Evolutionary conservation across 2,797 vertebrate genomes (phyloP).

Genomic region (Molossus alvarezi): DNA sequence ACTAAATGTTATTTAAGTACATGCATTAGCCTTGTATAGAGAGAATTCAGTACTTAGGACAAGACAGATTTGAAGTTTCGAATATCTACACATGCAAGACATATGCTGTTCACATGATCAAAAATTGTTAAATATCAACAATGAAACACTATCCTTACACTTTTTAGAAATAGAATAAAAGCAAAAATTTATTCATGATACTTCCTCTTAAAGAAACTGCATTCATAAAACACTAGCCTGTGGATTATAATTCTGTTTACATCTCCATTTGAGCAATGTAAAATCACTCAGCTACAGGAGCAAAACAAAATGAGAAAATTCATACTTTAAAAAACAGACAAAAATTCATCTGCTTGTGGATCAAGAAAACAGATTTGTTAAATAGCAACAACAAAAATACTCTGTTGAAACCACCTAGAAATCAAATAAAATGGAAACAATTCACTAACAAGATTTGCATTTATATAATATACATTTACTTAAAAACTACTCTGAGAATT

Average conservation of each 20-base stretch:
- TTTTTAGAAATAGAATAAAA: not conserved
- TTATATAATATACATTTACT: not conserved
- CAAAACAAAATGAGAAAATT: conserved; percentile 13
- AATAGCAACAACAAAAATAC: not conserved
- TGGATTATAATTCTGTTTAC: not conserved
- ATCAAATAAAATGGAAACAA: not conserved
- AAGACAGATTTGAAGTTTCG: not conserved
- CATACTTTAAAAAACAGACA: not conserved
- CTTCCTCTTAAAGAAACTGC: not conserved
- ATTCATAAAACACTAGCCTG: not conserved
- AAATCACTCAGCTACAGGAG: not conserved
- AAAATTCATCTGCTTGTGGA: not conserved
- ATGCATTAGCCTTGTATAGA: not conserved
- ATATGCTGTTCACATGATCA: not conserved
- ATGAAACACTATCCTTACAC: not conserved
- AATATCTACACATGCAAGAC: not conserved
- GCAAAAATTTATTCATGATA: not conserved
- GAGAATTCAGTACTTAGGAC: not conserved
- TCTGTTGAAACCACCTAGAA: not conserved
- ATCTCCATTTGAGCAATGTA: not conserved
- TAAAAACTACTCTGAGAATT: not conserved
- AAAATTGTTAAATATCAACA: not conserved
- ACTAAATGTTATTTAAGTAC: not conserved
- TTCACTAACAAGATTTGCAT: not conserved
- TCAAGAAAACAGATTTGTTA: not conserved